Evolutionary conservation across 2,888 invertebrate species (phyloP), one percentile per base, ranked within the genome.

Genomic region (Gonocerus acuteangulatus): DNA sequence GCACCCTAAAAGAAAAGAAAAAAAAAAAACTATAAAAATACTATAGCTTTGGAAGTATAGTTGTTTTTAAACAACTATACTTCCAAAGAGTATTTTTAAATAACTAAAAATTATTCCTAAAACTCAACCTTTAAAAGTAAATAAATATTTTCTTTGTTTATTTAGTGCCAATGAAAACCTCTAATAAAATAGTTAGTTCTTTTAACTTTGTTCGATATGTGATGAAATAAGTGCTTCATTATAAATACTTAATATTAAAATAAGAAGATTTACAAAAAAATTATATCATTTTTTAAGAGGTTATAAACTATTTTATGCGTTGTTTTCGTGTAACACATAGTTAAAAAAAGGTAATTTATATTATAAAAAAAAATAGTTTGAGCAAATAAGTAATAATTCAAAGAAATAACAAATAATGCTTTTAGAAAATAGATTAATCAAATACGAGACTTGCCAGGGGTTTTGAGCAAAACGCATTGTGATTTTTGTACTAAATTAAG

Each of bases 131-230:
- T 51, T 15, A 19, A 36, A 16, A 48, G 16, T 36, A 34, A 11
- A 36, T 34, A 19, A 51, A 15, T 18, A 13, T 16, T 34, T 18
- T 34, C 34, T 18, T 19, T 36, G 19, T 19, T 19, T 7, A 23
- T 19, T 32, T 34, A 51, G 36, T 51, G 32, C 21, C 36, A n/a
- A 34, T 34, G 42, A 15, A 22, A 34, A 27, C 19, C 1, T 51
- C 19, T 36, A 54, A 23, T 16, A 54, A 54, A 52, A 52, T 52
- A 52, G 16, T 52, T n/a, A n/a, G n/a, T n/a, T n/a, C n/a, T n/a
- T n/a, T 1, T 32, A 49, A 18, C 19, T 54, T 42, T 54, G 39
- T 54, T 54, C 42, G 54, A 54, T 54, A 54, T 54, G 54, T 54
- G 21, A 21, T 22, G 54, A 54, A 54, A 54, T 54, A 54, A 54